Conservation (phyloP, 1,140 invertebrate species). For the Diuraphis noxia region DNA sequence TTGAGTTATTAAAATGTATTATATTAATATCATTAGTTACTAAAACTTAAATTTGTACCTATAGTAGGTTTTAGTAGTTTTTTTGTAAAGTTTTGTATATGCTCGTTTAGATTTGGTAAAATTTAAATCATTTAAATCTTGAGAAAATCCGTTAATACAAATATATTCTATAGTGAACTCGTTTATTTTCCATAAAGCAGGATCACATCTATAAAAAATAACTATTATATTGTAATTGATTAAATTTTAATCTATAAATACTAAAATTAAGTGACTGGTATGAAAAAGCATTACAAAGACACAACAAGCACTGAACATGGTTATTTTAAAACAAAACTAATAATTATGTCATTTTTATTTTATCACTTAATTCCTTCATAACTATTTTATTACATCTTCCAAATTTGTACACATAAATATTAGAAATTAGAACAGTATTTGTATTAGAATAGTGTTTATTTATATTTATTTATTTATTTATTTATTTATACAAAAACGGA, state of each 20-base stretch:
- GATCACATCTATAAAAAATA: slow-evolving; percentile 12
- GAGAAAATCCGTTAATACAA: neutral
- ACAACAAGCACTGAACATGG: neutral
- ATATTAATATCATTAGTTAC: neutral
- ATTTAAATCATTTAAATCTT: slow-evolving; percentile 3
- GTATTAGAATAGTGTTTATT: too few relatives aligned
- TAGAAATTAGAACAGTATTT: neutral
- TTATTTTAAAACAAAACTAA: neutral
- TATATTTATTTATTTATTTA: too few relatives aligned
- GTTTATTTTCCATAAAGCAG: neutral
- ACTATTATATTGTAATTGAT: neutral
- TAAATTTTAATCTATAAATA: neutral
- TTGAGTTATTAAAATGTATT: neutral
- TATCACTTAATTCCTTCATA: neutral
- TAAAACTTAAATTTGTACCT: neutral
- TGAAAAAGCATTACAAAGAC: neutral
- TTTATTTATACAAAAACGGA: too few relatives aligned
- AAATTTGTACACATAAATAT: neutral
- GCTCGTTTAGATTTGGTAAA: neutral
- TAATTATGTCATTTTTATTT: neutral
- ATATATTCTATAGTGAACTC: neutral
- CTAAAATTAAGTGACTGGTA: neutral
- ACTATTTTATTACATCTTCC: neutral
- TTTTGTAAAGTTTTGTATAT: neutral
- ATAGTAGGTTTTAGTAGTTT: neutral